Evolutionary conservation across 2,888 invertebrate species (phyloP).

Genomic region (Caradrina clavipalpis): DNA sequence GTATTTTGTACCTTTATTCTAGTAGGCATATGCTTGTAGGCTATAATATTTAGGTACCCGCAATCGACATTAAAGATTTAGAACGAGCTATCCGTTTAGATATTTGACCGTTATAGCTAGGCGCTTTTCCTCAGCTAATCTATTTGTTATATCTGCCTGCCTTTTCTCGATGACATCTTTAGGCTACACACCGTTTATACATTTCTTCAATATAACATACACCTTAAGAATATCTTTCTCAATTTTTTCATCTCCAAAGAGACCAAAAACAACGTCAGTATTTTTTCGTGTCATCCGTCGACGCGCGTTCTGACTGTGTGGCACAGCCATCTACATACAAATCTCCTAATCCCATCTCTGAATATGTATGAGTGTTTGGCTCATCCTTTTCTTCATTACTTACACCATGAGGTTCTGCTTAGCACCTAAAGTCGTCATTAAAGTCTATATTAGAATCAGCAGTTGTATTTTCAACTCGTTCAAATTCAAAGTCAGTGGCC

Average conservation of each 20-base stretch:
- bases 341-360: conserved; percentile 41
- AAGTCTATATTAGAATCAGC: neutral
- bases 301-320: neutral
- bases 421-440: neutral
- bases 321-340: conserved; percentile 47
- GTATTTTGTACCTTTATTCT: conserved; percentile 49
- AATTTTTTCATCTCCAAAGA: conserved; percentile 1
- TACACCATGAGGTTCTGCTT: neutral
- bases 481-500: neutral
- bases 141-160: conserved; percentile 13
- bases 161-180: conserved; percentile 5
- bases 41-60: conserved; percentile 37
- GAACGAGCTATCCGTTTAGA: conserved; percentile 17
- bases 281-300: conserved; percentile 9
- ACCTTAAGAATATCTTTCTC: neutral
- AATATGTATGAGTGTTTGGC: conserved; percentile 41
- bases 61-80: conserved; percentile 16
- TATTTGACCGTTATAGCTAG: conserved; percentile 2
- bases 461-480: neutral
- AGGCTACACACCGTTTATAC: neutral
- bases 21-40: conserved; percentile 36
- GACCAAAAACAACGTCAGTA: neutral
- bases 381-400: conserved; percentile 9
- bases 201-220: neutral
- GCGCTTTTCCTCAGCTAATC: conserved; percentile 19